Base-by-base conservation (phyloP, 2,888 invertebrate species). In the Amphipoea oculea region DNA sequence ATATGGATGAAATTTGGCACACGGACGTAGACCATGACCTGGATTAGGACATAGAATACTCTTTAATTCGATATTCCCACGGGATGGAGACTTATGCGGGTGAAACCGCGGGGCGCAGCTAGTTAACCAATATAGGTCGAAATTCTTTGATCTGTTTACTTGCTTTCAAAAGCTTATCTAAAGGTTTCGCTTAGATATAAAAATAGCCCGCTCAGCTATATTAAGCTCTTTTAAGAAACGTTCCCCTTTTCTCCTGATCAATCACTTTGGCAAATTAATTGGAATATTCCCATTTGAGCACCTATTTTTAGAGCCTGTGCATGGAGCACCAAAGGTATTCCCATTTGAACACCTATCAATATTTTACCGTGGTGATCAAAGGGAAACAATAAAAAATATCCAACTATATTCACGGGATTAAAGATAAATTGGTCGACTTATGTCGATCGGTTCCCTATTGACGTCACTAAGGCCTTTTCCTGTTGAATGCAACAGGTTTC, bases 231-330 rank as follows among this genome's bases (percentile, higher is more conserved):
- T 4, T 17, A 42, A 63, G 40, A 60, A 63, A 77, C 54, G 54
- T 63, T 36, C 4, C 54, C 6, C 29, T 66, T 60, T 66, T 54
- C 29, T 51, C n/a, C 48, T 42, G 71, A 78, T 82, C 83, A 68
- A 82, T 82, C 67, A 78, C 68, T 82, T 82, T 78, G 36, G 67
- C 57, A 82, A 65, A 68, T 69, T 82, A 83, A 73, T 83, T 82
- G 29, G 29, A 29, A 1, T 29, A 29, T 29, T 29, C 29, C 29
- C 29, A 1, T 29, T 29, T 29, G 29, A 29, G 29, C 29, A 29
- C 29, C 29, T 29, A 29, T 29, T 29, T 29, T 29, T 29, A 29
- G 29, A 29, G 29, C 29, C 29, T 29, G 29, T 29, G 29, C 29
- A 29, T 29, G 29, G 29, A 29, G 29, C 29, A 29, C 29, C 29